Base-by-base conservation (phyloP, 1,140 invertebrate species). In the Brachionus rubens region DNA sequence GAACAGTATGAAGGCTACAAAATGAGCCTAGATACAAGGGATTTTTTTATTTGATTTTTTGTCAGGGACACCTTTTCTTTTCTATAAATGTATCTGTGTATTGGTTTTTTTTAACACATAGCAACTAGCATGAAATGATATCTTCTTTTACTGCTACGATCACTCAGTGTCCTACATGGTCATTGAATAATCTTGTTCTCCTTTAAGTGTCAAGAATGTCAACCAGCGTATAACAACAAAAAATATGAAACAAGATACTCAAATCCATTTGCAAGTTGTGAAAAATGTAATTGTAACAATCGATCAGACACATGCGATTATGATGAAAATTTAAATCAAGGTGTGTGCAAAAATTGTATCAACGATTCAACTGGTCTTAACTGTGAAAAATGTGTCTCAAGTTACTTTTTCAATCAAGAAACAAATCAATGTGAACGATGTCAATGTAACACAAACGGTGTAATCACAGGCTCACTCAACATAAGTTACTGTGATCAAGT, bases 321-420 rank as follows among this genome's bases (percentile, higher is more conserved):
- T 48, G 28, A 26, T 54, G 3, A 43, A 33, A 1, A 6, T 14
- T 33, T 72, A 28, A 54, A 19, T 33, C 48, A 72, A 43, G 68
- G 68, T 33, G 1, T 41, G 9, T 91, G 93, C 78, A 79, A 92
- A 91, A 87, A 92, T 78, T 99, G 96, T 82, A 88, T 89, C 79
- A 91, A 98, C 80, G 91, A 93, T 78, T 99, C 96, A 0, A 89
- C 88, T 48, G 96, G 96, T 12, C 90, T 94, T 54, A 91, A 98
- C 80, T 99, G 96, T 83, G 96, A 98, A 79, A 83, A 88, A 76
- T 75, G 48, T 12, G n/a, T 75, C 14, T 19, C 75, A 72, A 30
- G 28, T 54, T 48, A 40, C 47, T 62, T 62, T 80, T 95, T 94
- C 6, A 59, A 79, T 43, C 62, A 77, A 24, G 46, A 1, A 0